A percentile compares a stretch with the other conserved stretches of the same genome.
Evolutionary conservation across 2,797 vertebrate species (phyloP).

Genomic region (Acridotheres tristis): DNA sequence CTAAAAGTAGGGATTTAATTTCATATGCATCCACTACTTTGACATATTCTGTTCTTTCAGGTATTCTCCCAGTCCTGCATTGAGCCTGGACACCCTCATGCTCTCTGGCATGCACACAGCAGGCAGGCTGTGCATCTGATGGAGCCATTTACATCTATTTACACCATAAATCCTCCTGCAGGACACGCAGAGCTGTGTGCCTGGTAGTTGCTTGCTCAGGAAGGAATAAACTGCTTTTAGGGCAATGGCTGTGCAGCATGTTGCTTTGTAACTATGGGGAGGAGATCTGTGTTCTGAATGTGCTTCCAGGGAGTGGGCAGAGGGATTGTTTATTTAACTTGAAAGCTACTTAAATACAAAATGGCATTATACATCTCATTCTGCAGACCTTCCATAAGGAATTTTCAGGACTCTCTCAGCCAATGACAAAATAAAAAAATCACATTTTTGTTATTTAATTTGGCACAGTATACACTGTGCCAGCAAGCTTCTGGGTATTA

Average conservation of each 20-base stretch:
- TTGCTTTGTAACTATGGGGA: background rate
- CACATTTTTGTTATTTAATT: background rate
- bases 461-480: background rate
- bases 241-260: background rate
- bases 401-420: background rate
- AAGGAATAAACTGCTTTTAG: background rate
- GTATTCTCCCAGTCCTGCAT: background rate
- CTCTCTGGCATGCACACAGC: background rate
- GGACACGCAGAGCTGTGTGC: background rate
- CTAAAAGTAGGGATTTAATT: background rate
- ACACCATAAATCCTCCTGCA: background rate
- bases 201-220: background rate
- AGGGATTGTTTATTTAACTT: background rate
- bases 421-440: fast-evolving
- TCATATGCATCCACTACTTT: background rate
- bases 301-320: background rate
- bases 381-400: background rate
- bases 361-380: background rate
- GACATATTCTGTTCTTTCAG: fast-evolving
- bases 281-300: background rate
- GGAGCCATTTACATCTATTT: background rate
- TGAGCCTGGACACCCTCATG: background rate
- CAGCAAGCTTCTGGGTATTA: background rate
- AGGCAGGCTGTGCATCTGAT: background rate
- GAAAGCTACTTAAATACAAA: background rate